These are phyloP conservation scores for Phyto melanocephala DNA, from an alignment of 2,888 invertebrate genomes.

Conservation along the genomic window DNA sequence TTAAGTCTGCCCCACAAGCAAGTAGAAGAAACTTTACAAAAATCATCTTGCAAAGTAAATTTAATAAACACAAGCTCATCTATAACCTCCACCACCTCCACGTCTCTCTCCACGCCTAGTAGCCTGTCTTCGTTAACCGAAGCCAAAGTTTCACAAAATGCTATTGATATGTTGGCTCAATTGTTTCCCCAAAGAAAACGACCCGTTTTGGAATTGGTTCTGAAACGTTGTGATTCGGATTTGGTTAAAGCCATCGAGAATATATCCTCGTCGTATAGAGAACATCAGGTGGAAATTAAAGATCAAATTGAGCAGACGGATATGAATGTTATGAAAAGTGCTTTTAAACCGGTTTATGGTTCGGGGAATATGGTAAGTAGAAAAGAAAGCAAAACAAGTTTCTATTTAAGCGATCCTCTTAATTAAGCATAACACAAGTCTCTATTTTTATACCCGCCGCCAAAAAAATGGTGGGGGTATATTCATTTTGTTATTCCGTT, in stretches of 20 bases:
- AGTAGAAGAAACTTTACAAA: not conserved
- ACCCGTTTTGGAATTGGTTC: constrained; percentile 92
- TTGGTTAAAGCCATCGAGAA: constrained; percentile 82
- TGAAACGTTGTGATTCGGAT: constrained; percentile 95
- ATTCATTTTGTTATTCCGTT: too few relatives aligned
- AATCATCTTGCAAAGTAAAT: not conserved
- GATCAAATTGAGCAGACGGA: constrained; percentile 24
- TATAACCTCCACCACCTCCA: not conserved
- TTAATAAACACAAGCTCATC: not conserved
- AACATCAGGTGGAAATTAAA: constrained; percentile 39
- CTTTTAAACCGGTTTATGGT: constrained; percentile 72
- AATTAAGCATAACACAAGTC: too few relatives aligned
- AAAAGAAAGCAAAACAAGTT: not conserved
- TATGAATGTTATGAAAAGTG: constrained; percentile 66
- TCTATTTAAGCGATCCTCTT: too few relatives aligned
- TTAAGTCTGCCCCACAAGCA: constrained; percentile 50
- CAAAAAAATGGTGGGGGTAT: too few relatives aligned
- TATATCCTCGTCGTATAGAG: constrained; percentile 67
- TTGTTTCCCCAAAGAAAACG: constrained; percentile 94
- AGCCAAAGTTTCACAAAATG: constrained; percentile 83
- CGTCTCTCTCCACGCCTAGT: not conserved
- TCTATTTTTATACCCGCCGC: too few relatives aligned
- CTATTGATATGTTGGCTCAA: constrained; percentile 90
- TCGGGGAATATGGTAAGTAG: constrained; percentile 48
- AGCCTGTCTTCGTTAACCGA: not conserved